Conservation (phyloP, 2,888 invertebrate genomes). For the Himalopsyche kuldschensis region DNA sequence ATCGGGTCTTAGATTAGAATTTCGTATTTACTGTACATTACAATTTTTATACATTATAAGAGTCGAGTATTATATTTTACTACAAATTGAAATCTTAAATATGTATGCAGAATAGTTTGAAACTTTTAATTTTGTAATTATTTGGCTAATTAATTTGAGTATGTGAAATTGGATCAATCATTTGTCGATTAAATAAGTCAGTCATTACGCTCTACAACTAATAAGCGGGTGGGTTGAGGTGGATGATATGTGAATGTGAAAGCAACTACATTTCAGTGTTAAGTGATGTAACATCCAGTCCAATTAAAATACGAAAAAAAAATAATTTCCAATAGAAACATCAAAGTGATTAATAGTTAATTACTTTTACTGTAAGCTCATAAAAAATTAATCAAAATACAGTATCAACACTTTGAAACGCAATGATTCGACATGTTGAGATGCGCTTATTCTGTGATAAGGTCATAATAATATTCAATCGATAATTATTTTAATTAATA, state of each 20-base stretch:
- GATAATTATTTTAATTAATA: too few relatives aligned
- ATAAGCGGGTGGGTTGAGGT: background rate
- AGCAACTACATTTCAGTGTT: slow-evolving; percentile 29
- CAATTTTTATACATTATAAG: too few relatives aligned
- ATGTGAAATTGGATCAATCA: background rate
- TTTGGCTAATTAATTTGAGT: too few relatives aligned
- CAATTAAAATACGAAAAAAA: slow-evolving; percentile 14
- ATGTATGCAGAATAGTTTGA: too few relatives aligned
- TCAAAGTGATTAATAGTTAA: slow-evolving; percentile 13
- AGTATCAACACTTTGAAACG: slow-evolving; percentile 36
- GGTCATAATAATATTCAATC: background rate
- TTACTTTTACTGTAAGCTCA: background rate
- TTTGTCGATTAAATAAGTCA: background rate
- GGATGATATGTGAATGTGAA: slow-evolving; percentile 15
- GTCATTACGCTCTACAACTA: background rate
- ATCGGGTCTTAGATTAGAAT: too few relatives aligned
- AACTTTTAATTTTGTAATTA: too few relatives aligned
- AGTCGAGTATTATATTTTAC: too few relatives aligned
- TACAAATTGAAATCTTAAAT: too few relatives aligned
- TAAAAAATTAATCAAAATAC: slow-evolving; percentile 9
- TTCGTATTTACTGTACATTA: too few relatives aligned
- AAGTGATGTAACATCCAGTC: slow-evolving; percentile 21
- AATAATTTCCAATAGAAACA: slow-evolving; percentile 23
- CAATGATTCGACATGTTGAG: slow-evolving; percentile 22
- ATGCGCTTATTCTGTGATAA: too few relatives aligned